phyloP scores from a whole-genome alignment of 2,797 vertebrate genomes.

The Vespertilio murinus region DNA sequence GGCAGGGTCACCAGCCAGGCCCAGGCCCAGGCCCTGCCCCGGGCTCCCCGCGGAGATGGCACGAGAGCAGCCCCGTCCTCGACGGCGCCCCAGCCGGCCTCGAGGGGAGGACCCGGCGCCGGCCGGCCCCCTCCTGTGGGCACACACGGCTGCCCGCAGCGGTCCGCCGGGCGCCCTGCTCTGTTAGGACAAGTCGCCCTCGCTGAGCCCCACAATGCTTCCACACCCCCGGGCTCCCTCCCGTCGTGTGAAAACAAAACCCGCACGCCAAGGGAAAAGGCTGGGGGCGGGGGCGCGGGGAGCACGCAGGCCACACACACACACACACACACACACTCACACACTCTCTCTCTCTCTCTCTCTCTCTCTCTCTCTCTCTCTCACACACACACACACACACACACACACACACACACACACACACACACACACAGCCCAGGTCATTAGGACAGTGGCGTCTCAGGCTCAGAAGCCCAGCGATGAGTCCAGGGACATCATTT shows the following conservation, averaged over 20 bases:
- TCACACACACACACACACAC: neutral
- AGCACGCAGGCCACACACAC: neutral
- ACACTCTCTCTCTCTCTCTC: no score
- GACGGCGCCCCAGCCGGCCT: neutral
- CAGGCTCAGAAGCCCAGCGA: neutral
- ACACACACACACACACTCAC: neutral
- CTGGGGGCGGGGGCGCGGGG: no score
- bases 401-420: neutral
- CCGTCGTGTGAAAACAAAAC: conserved; percentile 74
- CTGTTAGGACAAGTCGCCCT: conserved; percentile 78
- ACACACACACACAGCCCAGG: neutral
- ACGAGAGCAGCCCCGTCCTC: neutral
- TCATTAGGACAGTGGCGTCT: neutral
- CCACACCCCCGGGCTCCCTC: conserved; percentile 74
- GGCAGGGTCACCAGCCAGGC: neutral
- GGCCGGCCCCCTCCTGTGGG: conserved; percentile 61
- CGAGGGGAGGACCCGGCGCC: neutral
- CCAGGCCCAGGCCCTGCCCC: neutral
- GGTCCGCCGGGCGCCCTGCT: conserved; percentile 64
- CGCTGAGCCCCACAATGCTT: conserved; percentile 68
- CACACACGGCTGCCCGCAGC: conserved; percentile 69
- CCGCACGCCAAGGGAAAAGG: conserved; percentile 38
- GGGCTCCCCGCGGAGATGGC: neutral
- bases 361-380: no score
- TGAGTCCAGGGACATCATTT: neutral